These are phyloP conservation scores for Empidonax traillii DNA, from an alignment of 2,113 vertebrate genomes.

Conservation along the genomic window DNA sequence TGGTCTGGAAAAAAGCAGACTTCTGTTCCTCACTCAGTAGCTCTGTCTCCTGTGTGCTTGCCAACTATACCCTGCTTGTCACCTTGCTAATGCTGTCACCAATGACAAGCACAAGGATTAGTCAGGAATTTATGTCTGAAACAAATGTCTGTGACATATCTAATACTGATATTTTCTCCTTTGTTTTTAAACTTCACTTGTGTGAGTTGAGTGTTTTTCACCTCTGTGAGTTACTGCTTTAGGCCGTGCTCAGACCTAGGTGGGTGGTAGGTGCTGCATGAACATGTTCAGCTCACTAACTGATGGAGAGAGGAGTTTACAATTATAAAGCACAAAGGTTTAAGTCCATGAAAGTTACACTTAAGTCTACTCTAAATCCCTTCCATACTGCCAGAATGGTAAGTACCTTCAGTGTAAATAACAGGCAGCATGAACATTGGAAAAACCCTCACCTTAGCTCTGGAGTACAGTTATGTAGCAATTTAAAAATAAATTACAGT, in stretches of 20 bases:
- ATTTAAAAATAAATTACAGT: not conserved
- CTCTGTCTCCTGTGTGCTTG: not conserved
- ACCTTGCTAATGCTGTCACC: not conserved
- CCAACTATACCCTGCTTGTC: not conserved
- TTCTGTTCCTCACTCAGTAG: not conserved
- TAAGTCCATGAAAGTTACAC: not conserved
- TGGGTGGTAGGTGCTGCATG: not conserved
- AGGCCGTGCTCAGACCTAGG: not conserved
- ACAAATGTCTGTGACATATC: fast-evolving
- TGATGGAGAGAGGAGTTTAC: not conserved
- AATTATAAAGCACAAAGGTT: not conserved
- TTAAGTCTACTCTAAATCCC: not conserved
- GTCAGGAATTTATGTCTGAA: not conserved
- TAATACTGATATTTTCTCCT: not conserved
- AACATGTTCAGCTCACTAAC: not conserved
- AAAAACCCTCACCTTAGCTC: not conserved
- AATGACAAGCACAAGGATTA: not conserved
- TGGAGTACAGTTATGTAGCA: not conserved
- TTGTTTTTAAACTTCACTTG: not conserved
- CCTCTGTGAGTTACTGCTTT: not conserved
- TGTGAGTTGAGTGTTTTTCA: not conserved
- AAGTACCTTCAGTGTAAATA: not conserved
- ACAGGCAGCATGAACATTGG: not conserved
- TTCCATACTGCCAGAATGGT: not conserved
- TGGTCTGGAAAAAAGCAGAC: not conserved